Evolutionary conservation across 1,140 invertebrate genomes (phyloP), one percentile per base, ranked within the genome.

Genomic region (Doryteuthis pealeii): DNA sequence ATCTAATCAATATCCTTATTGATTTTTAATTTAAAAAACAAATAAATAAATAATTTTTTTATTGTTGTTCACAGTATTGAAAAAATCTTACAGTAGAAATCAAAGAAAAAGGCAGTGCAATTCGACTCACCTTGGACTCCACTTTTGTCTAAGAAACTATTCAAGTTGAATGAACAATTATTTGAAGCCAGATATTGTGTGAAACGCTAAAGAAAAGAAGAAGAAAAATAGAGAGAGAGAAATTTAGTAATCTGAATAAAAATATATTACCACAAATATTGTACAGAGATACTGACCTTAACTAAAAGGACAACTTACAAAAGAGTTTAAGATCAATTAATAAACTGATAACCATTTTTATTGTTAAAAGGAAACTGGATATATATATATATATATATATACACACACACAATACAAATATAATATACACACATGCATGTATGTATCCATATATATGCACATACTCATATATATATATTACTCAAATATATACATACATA

Each of bases 111-210:
- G 10, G 10, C 3, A 40, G n/a, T n/a, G n/a, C n/a, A n/a, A n/a
- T n/a, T n/a, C n/a, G 10, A 58, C 87, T 90, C 91, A 97, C 95
- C 95, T 94, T 96, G 94, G 74, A 95, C 92, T 85, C 95, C 94
- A 90, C 80, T 87, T 83, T 99, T 99, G 89, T 99, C 98, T 86
- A 98, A 90, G 89, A 99, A 99, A 91, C 93, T 96, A 88, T 93
- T 94, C 84, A 99, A 92, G 90, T 99, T 97, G 91, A 99, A 99
- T 82, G 95, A 96, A 88, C 96, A 98, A 91, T 99, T 99, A 90
- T 96, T 99, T 77, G 97, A 99, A 72, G 98, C 98, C 88, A 99
- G 91, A 90, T 98, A 99, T 91, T 99, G 98, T 87, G 96, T 99
- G 89, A 99, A 99, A 87, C 98, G 93, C 96, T 99, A 92, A 79